These are phyloP conservation scores for Arctopsyche grandis DNA, from an alignment of 1,140 invertebrate genomes.

Conservation along the genomic window DNA sequence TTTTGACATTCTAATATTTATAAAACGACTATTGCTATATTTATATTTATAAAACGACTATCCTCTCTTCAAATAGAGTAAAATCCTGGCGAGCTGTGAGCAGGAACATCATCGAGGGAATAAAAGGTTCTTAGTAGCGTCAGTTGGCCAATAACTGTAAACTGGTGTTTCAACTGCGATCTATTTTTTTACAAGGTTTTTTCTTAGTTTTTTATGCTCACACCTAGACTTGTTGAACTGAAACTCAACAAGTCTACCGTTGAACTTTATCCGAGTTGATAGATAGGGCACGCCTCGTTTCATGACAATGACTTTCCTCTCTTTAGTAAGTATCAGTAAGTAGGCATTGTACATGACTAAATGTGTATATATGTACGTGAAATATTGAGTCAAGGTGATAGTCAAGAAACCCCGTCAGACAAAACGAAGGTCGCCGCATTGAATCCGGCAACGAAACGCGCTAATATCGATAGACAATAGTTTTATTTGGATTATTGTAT, in stretches of 20 bases:
- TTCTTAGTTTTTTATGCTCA: too few species aligned
- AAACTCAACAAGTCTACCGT: neutral
- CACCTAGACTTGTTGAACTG: too few species aligned
- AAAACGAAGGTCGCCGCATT: neutral
- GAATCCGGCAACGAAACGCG: conserved; percentile 11
- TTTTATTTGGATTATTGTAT: neutral
- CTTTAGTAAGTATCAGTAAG: neutral
- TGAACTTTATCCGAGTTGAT: neutral
- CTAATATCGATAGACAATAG: conserved; percentile 14
- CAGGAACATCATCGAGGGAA: too few species aligned
- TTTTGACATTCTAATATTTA: too few species aligned
- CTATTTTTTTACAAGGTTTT: too few species aligned
- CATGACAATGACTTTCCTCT: neutral
- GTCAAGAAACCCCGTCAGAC: neutral
- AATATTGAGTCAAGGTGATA: neutral
- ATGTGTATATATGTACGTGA: neutral
- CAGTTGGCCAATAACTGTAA: too few species aligned
- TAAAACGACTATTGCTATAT: too few species aligned
- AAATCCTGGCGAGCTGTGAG: too few species aligned
- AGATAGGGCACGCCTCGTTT: neutral
- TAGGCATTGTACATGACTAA: neutral
- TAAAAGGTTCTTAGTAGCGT: too few species aligned
- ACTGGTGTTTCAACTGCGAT: too few species aligned
- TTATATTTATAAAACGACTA: too few species aligned
- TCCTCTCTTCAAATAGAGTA: too few species aligned